Conservation (phyloP, 2,797 vertebrate species). For the Molossus alvarezi region DNA sequence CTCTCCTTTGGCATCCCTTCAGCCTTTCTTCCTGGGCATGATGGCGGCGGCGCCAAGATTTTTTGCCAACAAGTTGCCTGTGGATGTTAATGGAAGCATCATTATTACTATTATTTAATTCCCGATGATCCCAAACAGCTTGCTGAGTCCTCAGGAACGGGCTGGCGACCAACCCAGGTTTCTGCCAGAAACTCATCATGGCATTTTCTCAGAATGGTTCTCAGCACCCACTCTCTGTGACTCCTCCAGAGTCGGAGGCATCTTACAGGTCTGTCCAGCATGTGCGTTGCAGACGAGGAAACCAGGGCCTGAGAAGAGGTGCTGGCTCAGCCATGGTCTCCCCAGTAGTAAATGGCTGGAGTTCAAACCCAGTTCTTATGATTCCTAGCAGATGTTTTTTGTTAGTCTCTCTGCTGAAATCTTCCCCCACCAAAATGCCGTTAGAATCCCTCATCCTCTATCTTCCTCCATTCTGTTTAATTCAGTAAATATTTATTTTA, state of each 20-base stretch:
- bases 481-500: slow-evolving; percentile 50
- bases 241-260: neutral
- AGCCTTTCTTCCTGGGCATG: neutral
- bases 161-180: neutral
- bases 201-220: neutral
- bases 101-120: neutral
- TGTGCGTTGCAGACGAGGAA: neutral
- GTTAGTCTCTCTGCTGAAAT: neutral
- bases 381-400: neutral
- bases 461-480: slow-evolving; percentile 31
- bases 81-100: neutral
- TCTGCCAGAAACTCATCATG: neutral
- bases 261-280: neutral
- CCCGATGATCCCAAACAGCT: neutral
- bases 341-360: neutral
- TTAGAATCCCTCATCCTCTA: neutral
- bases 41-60: neutral
- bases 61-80: neutral
- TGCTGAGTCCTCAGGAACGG: neutral
- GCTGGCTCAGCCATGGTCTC: neutral
- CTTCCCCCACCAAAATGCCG: neutral
- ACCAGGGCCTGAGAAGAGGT: fast-evolving
- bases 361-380: neutral
- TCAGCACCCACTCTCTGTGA: neutral
- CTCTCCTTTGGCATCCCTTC: too few species aligned